Base-by-base conservation (phyloP, 1,140 invertebrate species). In the Aphaenogaster rudis region DNA sequence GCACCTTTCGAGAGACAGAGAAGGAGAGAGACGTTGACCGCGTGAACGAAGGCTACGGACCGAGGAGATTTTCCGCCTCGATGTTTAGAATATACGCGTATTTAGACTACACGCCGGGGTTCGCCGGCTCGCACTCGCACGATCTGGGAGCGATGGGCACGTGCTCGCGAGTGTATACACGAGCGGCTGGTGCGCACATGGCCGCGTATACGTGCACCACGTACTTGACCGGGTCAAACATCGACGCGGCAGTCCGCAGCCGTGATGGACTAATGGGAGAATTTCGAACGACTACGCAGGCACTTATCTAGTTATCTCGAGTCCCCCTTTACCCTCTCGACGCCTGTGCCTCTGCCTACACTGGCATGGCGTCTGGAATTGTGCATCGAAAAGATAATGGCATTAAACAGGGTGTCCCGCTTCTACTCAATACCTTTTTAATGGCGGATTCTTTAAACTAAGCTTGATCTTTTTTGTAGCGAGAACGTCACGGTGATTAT, bases 201-300 rank as follows among this genome's bases (percentile, higher is more conserved):
- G 52, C 67, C 21, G 17, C 39, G 8, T 7, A 15, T 61, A 74
- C 54, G 54, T 61, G 36, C 39, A 57, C 39, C 78, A 69, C 64
- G 78, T 81, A 84, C 80, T 84, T 84, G 80, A 84, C 69, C 69
- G 54, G 80, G 69, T 84, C 72, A 84, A 84, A 61, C 45, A 50
- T 33, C 69, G 42, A 11, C 69, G 69, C 28, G 69, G 80, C 54
- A 9, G 33, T 17, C 17, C 64, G 64, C 64, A 28, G 36, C 4
- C 63, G 3, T 13, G 54, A 21, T 42, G 28, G 71, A 61, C 52
- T 82, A 74, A 74, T 74, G 80, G n/a, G 54, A 84, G 61, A 63
- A 84, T 84, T 82, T 76, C 54, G 13, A 54, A n/a, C 80, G 67
- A 50, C 57, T 33, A 28, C 52, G 33, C 42, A 54, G 45, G 1